phyloP scores from a whole-genome alignment of 1,140 invertebrate genomes.

The silkworm (Bombyx mori) region ASM3026992v2 NC_085118.1:6597001-6597500 shows the following conservation, averaged over 20 bases:
- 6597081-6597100: not conserved
- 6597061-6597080: not conserved
- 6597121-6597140: constrained; percentile 76
- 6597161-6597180: constrained; percentile 75
- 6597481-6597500: no score
- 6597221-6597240: constrained; percentile 78
- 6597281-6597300: constrained; percentile 13
- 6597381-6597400: no score
- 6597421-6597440: no score
- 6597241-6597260: constrained; percentile 83
- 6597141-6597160: constrained; percentile 88
- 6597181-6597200: constrained; percentile 79
- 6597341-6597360: no score
- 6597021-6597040: no score
- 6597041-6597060: no score
- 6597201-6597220: constrained; percentile 72
- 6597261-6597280: constrained; percentile 77
- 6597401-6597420: no score
- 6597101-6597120: constrained; percentile 10
- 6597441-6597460: no score
- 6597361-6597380: no score
- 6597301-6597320: not conserved
- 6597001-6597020: no score
- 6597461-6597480: no score
- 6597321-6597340: no score